phyloP scores from a whole-genome alignment of 2,113 vertebrate species.

The Mustelus asterias region DNA sequence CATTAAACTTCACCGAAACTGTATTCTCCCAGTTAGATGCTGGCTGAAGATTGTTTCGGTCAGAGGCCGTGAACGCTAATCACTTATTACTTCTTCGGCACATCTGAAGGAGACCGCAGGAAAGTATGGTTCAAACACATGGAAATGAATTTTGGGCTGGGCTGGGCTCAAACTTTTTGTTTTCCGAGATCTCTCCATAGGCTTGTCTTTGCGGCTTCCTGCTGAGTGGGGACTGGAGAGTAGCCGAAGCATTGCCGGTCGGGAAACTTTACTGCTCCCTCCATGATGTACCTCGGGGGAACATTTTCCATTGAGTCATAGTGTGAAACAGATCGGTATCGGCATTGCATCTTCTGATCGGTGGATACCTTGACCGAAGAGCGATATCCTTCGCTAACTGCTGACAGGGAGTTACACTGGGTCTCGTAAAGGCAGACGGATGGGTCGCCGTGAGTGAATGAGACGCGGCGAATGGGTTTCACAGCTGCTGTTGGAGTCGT shows the following conservation, averaged over 20 bases:
- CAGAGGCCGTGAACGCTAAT: not conserved
- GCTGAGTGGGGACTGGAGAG: not conserved
- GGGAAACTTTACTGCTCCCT: not conserved
- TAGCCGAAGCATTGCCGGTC: not conserved
- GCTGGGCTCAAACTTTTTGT: not conserved
- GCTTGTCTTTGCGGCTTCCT: not conserved
- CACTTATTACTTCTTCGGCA: not conserved
- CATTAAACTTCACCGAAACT: not conserved
- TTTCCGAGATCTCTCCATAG: not conserved
- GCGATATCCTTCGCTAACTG: not conserved
- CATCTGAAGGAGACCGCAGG: not conserved
- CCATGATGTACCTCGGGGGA: not conserved
- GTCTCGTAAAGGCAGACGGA: not conserved
- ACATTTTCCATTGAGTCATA: too few species aligned
- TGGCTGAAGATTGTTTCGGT: not conserved
- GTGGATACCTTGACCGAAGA: not conserved
- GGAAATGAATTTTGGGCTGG: not conserved
- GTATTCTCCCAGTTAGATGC: not conserved
- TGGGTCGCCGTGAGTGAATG: not conserved
- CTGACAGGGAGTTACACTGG: not conserved
- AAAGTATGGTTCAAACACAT: not conserved
- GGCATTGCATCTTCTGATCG: not conserved
- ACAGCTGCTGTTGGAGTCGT: not conserved
- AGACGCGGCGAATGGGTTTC: not conserved
- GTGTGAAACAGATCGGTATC: too few species aligned